These are phyloP conservation scores for Molorchus minor DNA, from an alignment of 2,888 invertebrate species.

Conservation along the genomic window DNA sequence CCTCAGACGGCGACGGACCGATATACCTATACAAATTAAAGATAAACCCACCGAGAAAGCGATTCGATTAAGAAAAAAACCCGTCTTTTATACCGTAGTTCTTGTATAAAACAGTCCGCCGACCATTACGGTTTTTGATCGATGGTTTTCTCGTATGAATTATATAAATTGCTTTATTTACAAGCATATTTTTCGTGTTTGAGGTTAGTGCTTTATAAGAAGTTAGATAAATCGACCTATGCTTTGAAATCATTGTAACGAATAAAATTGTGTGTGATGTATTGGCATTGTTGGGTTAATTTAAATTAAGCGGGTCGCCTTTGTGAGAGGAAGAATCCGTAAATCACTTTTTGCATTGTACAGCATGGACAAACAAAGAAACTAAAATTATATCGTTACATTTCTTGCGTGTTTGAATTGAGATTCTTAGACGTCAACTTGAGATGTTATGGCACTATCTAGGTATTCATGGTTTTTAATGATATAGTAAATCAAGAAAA, in stretches of 20 bases:
- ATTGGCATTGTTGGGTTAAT: constrained; percentile 19
- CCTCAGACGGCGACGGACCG: constrained; percentile 29
- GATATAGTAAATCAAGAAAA: no score
- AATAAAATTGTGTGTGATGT: constrained; percentile 27
- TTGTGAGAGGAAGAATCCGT: constrained; percentile 5
- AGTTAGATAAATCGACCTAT: constrained; percentile 20
- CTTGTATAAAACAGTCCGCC: constrained; percentile 45
- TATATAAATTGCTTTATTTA: constrained; percentile 42
- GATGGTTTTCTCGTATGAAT: constrained; percentile 41
- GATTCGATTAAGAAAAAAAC: constrained; percentile 27
- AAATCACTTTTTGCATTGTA: constrained; percentile 5
- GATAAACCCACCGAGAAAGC: constrained; percentile 31
- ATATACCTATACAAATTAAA: constrained; percentile 40
- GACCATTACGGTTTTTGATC: constrained; percentile 47
- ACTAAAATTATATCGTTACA: constrained; percentile 1
- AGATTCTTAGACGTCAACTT: no score
- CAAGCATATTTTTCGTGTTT: constrained; percentile 34
- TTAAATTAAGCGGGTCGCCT: constrained; percentile 11
- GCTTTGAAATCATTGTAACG: constrained; percentile 21
- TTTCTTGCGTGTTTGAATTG: no score
- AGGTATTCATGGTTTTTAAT: no score
- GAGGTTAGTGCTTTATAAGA: constrained; percentile 23
- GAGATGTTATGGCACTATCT: no score
- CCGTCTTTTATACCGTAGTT: constrained; percentile 31
- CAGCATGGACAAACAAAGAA: not conserved